Evolutionary conservation across 2,888 invertebrate genomes (phyloP), one percentile per base, ranked within the genome.

Genomic region (Kryphioiulus occultus): DNA sequence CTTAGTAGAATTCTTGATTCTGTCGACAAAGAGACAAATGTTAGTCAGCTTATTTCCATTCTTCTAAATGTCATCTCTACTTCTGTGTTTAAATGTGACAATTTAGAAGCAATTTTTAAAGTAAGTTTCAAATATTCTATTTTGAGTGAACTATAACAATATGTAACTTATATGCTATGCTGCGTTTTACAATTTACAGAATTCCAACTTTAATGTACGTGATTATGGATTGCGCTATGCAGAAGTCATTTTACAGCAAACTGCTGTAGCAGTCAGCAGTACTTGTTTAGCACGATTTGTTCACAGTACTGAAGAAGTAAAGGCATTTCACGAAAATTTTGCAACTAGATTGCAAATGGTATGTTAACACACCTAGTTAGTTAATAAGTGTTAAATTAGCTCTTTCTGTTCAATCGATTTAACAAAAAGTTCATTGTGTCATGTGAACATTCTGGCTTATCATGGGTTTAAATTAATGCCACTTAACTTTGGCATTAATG

Each of bases 191-290:
- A 22, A 85, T 85, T 85, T 85, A 15, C 44, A 85, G 85, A 39
- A 85, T 85, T n/a, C 39, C 1, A 19, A 44, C 44, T 39, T 85
- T 10, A 35, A 39, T 15, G 44, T 85, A 10, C 39, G 85, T 42
- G 44, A 85, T 85, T 42, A 22, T 39, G 85, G 85, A 12, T 85
- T 85, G 85, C 44, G 85, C 4, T 85, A 85, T 35, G 10, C 22
- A 26, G 85, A 85, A 39, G 85, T 85, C 0, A n/a, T 85, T 39
- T 44, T 85, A 15, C 85, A 85, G 10, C 85, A 85, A 85, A n/a
- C 85, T 39, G 44, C 5, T 30, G 78, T 26, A 30, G 78, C 78
- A 26, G 12, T 26, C 7, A 30, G 26, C 30, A 26, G 17, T 78
- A 30, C 22, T 15, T 78, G 78, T 78, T 4, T 78, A 30, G 15